Percentiles rank a stretch among this genome's conserved stretches.
phyloP scores from a whole-genome alignment of 2,113 vertebrate species.

The Martes martes region DNA sequence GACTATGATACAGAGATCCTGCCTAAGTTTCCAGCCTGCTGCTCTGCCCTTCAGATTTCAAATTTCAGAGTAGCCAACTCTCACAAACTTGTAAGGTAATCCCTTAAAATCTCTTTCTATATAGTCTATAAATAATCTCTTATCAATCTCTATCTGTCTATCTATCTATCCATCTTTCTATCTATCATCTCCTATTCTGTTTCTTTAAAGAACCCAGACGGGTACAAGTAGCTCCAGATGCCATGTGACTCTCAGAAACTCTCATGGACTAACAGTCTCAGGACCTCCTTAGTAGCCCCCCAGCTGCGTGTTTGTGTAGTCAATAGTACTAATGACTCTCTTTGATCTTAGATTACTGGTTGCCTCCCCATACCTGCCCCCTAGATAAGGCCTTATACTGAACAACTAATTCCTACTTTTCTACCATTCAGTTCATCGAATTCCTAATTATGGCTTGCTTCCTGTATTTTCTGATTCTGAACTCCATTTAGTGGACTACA shows the following conservation, averaged over 20 bases:
- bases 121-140: not conserved
- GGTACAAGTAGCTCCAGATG: not conserved
- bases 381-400: not conserved
- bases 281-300: not conserved
- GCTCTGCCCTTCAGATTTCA: not conserved
- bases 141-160: not conserved
- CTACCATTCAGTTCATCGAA: not conserved
- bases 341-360: not conserved
- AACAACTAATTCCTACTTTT: not conserved
- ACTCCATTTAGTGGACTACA: not conserved
- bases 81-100: not conserved
- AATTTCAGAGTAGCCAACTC: not conserved
- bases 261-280: not conserved
- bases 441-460: conserved; percentile 13
- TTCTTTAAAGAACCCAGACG: not conserved
- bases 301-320: not conserved
- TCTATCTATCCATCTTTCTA: not conserved
- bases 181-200: not conserved
- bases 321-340: not conserved
- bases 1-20: not conserved
- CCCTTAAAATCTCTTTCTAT: not conserved
- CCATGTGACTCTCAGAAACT: not conserved
- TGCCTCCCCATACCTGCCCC: not conserved
- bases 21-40: not conserved
- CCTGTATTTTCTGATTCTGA: not conserved